phyloP scores from a whole-genome alignment of 2,113 vertebrate species.

The Fregetta grallaria region DNA sequence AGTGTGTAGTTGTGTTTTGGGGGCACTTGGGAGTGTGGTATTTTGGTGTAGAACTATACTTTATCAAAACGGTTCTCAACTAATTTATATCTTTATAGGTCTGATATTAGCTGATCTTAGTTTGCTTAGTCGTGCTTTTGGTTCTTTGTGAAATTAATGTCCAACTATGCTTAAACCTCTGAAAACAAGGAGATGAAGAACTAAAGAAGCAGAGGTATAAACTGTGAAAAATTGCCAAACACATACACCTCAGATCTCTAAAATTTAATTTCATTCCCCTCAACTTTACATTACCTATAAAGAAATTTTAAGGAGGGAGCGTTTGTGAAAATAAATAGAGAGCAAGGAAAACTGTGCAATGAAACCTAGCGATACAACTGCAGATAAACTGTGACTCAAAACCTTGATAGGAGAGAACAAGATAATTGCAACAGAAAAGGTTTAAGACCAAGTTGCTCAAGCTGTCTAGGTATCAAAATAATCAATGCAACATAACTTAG shows the following conservation, averaged over 20 bases:
- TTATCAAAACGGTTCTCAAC: not conserved
- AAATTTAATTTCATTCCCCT: not conserved
- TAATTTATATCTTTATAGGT: not conserved
- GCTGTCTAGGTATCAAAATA: not conserved
- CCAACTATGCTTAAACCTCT: not conserved
- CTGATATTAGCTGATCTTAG: not conserved
- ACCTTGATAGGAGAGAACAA: not conserved
- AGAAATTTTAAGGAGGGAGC: not conserved
- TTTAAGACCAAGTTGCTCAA: not conserved
- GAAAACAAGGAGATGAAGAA: not conserved
- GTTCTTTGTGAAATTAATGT: not conserved
- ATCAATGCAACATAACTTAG: not conserved
- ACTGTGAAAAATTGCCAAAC: not conserved
- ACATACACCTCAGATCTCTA: not conserved
- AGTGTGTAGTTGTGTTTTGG: not conserved
- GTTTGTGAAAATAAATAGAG: not conserved
- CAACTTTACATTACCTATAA: not conserved
- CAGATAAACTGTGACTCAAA: not conserved
- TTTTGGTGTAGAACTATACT: not conserved
- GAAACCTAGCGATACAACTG: not conserved
- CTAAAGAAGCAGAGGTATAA: not conserved
- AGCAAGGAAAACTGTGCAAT: not conserved
- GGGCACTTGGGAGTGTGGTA: not conserved
- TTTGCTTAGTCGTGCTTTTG: not conserved
- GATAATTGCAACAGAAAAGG: not conserved